Conservation (phyloP, 2,888 invertebrate species). For the Isoperla grammatica region DNA sequence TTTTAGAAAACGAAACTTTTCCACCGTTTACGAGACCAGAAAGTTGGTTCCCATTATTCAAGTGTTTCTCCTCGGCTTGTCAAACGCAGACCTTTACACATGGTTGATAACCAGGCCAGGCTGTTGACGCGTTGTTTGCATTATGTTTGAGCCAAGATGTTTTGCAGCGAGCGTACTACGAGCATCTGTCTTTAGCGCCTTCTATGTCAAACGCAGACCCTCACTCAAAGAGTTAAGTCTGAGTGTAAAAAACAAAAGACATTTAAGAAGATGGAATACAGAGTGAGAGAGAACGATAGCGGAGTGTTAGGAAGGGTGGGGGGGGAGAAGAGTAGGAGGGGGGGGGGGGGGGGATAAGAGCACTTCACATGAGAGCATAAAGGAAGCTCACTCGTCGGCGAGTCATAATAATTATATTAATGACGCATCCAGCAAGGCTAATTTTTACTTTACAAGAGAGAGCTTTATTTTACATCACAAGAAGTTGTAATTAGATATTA, state of each 20-base stretch:
- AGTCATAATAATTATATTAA: too few relatives aligned
- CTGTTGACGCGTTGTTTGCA: too few relatives aligned
- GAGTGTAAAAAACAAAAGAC: conserved; percentile 1
- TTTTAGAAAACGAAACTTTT: too few relatives aligned
- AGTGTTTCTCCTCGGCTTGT: too few relatives aligned
- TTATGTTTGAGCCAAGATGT: neutral
- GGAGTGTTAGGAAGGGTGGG: neutral
- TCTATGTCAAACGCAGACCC: conserved; percentile 9
- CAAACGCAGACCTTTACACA: too few relatives aligned
- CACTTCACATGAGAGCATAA: neutral
- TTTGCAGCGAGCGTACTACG: neutral
- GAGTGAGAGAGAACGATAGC: neutral
- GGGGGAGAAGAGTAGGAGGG: neutral
- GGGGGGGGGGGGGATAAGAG: neutral
- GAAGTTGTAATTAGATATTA: too few relatives aligned
- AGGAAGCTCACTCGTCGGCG: neutral
- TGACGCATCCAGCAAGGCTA: too few relatives aligned
- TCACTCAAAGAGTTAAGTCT: conserved; percentile 9
- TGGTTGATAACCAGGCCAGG: too few relatives aligned
- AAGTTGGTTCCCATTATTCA: too few relatives aligned
- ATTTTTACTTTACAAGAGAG: too few relatives aligned
- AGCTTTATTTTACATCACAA: too few relatives aligned
- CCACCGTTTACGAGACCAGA: too few relatives aligned
- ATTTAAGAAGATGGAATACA: conserved; percentile 7
- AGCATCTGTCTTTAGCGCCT: conserved; percentile 6